Percentiles rank a stretch among this genome's conserved stretches.
Conservation (phyloP, 2,113 vertebrate genomes). For the Puffinus mauretanicus region DNA sequence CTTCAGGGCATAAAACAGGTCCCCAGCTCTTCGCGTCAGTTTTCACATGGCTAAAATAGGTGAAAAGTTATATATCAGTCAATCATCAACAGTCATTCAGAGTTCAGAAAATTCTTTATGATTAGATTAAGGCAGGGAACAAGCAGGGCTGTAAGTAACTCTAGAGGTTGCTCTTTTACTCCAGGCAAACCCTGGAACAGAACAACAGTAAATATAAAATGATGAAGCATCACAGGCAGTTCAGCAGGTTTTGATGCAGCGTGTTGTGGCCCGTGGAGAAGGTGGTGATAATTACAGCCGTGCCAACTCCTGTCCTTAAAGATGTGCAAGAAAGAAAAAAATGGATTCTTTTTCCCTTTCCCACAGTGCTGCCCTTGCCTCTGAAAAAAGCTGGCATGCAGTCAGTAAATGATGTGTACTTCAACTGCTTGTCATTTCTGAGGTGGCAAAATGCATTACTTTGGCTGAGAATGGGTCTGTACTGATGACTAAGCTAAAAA, state of each 20-base stretch:
- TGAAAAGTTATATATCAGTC: not conserved
- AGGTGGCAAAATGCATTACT: not conserved
- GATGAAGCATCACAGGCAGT: not conserved
- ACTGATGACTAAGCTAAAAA: slow-evolving; percentile 11
- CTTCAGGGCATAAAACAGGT: not conserved
- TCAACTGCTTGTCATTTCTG: not conserved
- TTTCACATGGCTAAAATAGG: not conserved
- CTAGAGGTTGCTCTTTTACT: not conserved
- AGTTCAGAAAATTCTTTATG: not conserved
- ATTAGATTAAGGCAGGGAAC: not conserved
- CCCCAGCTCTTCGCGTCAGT: not conserved
- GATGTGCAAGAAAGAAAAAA: not conserved
- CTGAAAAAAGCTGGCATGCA: not conserved
- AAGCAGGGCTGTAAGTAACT: not conserved
- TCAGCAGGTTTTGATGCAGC: not conserved
- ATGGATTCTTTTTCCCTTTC: not conserved
- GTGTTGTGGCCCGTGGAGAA: not conserved
- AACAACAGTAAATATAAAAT: not conserved
- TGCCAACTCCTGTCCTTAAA: not conserved
- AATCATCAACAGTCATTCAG: not conserved
- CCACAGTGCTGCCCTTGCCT: not conserved
- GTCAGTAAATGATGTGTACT: not conserved
- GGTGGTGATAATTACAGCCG: not conserved
- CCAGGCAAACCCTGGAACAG: not conserved
- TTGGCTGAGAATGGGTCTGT: not conserved